These are phyloP conservation scores for Pyxicephalus adspersus DNA, from an alignment of 2,113 vertebrate species.

Conservation along the genomic window DNA sequence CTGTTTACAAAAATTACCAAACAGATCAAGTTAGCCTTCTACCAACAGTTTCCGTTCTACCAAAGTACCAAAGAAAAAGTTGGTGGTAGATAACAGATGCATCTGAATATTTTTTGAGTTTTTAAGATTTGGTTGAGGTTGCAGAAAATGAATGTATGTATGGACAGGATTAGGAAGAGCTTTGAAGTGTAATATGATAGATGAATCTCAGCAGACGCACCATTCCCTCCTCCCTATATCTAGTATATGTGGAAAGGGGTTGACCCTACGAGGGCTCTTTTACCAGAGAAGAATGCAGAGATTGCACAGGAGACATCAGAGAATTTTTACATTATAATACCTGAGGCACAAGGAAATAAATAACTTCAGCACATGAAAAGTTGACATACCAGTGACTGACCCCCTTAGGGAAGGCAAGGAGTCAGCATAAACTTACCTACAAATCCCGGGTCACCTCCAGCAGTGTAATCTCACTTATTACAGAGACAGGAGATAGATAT, in stretches of 20 bases:
- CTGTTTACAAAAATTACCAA: too few species aligned
- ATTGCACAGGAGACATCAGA: constrained; percentile 11
- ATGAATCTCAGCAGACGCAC: too few species aligned
- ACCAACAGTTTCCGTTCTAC: too few species aligned
- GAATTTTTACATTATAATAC: background rate
- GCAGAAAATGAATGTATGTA: too few species aligned
- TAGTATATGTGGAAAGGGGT: background rate
- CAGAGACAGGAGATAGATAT: background rate
- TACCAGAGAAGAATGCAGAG: background rate
- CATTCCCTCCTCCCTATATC: background rate
- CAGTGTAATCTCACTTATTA: background rate
- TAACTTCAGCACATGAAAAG: constrained; percentile 4
- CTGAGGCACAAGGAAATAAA: constrained; percentile 42
- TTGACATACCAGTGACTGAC: background rate
- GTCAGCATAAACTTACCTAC: constrained; percentile 12
- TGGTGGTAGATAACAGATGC: too few species aligned
- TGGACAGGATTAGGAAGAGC: too few species aligned
- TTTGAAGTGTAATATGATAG: too few species aligned
- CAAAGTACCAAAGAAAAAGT: too few species aligned
- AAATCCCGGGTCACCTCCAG: background rate
- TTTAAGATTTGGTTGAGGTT: too few species aligned
- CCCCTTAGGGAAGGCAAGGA: background rate
- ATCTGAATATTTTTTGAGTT: too few species aligned
- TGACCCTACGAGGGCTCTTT: background rate
- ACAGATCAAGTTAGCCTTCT: too few species aligned